Percentiles rank a stretch among this genome's conserved stretches.
Evolutionary conservation across 2,797 vertebrate genomes (phyloP).

Genomic region (Alauda arvensis): DNA sequence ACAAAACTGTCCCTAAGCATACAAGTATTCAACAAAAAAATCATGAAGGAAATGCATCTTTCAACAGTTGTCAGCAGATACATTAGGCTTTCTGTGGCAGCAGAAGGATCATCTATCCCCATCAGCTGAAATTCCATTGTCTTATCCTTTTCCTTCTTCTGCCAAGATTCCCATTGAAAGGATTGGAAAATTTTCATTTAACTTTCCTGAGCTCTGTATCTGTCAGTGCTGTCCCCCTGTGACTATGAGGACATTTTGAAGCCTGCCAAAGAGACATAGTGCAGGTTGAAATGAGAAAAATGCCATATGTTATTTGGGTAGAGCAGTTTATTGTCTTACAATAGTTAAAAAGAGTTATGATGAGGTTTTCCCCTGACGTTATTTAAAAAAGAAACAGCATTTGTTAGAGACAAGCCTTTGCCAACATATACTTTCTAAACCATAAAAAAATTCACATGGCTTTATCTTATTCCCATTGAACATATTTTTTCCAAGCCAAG

Average conservation of each 20-base stretch:
- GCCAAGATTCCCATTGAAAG: not conserved
- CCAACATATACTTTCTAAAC: constrained; percentile 23
- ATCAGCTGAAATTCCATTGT: not conserved
- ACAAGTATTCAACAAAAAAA: not conserved
- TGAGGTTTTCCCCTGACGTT: constrained; percentile 4
- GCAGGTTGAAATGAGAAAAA: constrained; percentile 15
- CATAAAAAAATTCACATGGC: not conserved
- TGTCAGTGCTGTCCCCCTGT: not conserved
- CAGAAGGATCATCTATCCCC: not conserved
- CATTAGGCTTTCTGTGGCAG: not conserved
- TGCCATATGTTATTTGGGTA: constrained; percentile 10
- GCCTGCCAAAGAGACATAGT: not conserved
- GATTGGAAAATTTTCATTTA: constrained; percentile 11
- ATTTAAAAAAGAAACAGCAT: constrained; percentile 13
- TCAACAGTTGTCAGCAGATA: not conserved
- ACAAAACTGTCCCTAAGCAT: not conserved
- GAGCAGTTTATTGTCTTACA: constrained; percentile 5
- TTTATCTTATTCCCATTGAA: constrained; percentile 32
- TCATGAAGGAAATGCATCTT: not conserved
- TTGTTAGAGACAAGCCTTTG: constrained; percentile 25
- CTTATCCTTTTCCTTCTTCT: constrained; percentile 11
- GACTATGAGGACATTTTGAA: constrained; percentile 1
- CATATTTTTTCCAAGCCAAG: constrained; percentile 24
- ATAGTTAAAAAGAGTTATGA: constrained; percentile 13
- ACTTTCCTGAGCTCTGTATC: not conserved